A percentile compares a stretch with the other conserved stretches of the same genome.
Evolutionary conservation across 1,140 invertebrate species (phyloP).

Genomic region (Formica selysi): DNA sequence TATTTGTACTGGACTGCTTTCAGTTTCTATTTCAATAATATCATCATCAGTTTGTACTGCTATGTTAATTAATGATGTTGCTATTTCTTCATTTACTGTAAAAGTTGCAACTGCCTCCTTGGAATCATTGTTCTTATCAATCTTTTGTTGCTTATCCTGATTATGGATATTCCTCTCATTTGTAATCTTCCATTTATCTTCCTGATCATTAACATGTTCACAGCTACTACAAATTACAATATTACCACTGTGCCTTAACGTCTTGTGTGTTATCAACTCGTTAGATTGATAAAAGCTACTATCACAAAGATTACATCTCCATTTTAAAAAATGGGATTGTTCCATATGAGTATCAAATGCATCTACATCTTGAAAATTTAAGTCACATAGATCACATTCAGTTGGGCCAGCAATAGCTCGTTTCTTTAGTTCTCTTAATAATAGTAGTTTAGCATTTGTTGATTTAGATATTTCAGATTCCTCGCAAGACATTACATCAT

Average conservation of each 20-base stretch:
- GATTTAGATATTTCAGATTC: neutral
- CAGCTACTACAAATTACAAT: neutral
- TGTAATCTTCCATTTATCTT: neutral
- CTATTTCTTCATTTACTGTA: neutral
- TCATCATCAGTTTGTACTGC: neutral
- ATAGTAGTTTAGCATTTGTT: neutral
- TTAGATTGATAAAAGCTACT: neutral
- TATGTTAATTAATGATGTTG: neutral
- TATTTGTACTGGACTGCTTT: neutral
- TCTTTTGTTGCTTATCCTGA: neutral
- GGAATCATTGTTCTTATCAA: neutral
- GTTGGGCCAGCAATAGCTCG: neutral
- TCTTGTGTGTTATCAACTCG: neutral
- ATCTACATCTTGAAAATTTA: neutral
- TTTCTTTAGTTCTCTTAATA: neutral
- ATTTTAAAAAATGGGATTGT: neutral
- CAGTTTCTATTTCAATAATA: neutral
- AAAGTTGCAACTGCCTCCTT: neutral
- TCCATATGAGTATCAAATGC: neutral
- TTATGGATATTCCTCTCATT: neutral
- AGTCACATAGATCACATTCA: neutral
- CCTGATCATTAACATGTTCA: neutral
- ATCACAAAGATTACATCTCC: neutral
- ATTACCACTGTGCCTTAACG: neutral
- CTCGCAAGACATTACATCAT: neutral